These are phyloP conservation scores for Zosterops hypoxanthus DNA, from an alignment of 2,113 vertebrate species.

Conservation along the genomic window DNA sequence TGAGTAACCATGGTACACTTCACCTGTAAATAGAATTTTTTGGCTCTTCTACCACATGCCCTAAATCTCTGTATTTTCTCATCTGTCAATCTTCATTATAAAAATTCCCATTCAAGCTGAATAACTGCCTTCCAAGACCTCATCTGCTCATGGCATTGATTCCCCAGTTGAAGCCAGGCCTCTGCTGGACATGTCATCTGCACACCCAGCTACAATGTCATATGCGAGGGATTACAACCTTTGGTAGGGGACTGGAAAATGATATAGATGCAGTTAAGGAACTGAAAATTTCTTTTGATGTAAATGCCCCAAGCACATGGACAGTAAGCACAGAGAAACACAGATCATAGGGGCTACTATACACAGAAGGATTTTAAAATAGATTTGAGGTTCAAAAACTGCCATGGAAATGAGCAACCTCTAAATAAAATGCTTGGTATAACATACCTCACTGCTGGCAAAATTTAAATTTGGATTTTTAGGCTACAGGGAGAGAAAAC, in stretches of 20 bases:
- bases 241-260: not conserved
- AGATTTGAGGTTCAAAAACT: not conserved
- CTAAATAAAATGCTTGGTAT: not conserved
- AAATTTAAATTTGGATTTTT: not conserved
- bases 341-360: not conserved
- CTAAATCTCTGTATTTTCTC: conserved; percentile 8
- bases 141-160: conserved; percentile 24
- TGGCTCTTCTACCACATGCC: not conserved
- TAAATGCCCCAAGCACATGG: not conserved
- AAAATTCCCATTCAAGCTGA: conserved; percentile 43
- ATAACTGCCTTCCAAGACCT: not conserved
- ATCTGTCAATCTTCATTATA: conserved; percentile 43
- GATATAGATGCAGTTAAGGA: not conserved
- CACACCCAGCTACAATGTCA: not conserved
- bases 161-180: not conserved
- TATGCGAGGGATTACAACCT: not conserved
- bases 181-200: conserved; percentile 34
- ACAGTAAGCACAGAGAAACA: not conserved
- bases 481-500: not conserved
- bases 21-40: not conserved
- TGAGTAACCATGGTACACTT: not conserved
- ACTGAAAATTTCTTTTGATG: not conserved
- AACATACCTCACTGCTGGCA: not conserved
- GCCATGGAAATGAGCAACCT: not conserved
- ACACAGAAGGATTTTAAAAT: not conserved